Evolutionary conservation across 2,113 vertebrate genomes (phyloP).

Genomic region (Tenrec ecaudatus): DNA sequence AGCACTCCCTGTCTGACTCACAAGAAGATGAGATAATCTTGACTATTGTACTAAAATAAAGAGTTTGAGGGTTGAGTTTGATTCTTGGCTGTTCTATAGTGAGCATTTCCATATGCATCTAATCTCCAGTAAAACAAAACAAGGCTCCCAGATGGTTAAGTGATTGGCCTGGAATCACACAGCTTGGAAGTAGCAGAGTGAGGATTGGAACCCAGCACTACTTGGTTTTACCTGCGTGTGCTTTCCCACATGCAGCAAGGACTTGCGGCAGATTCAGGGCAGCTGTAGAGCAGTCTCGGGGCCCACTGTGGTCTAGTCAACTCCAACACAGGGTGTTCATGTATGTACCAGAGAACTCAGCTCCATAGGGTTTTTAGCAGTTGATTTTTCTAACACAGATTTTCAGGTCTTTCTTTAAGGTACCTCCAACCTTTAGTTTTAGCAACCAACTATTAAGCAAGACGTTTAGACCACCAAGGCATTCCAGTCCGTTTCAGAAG

Average conservation of each 20-base stretch:
- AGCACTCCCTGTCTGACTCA: constrained; percentile 78
- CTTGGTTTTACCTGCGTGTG: background rate
- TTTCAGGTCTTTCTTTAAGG: background rate
- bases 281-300: background rate
- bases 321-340: background rate
- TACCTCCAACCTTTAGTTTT: background rate
- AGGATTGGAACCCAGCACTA: background rate
- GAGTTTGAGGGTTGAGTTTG: constrained; percentile 63
- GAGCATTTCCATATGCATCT: constrained; percentile 63
- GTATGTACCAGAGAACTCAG: background rate
- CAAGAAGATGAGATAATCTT: constrained; percentile 78
- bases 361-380: background rate
- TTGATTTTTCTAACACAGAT: background rate
- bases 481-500: background rate
- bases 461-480: background rate
- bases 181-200: background rate
- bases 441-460: background rate
- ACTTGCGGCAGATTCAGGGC: background rate
- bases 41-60: constrained; percentile 72
- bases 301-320: background rate
- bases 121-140: constrained; percentile 53
- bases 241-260: background rate
- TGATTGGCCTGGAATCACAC: background rate
- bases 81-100: constrained; percentile 64
- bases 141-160: constrained; percentile 58